Evolutionary conservation across 2,797 vertebrate genomes (phyloP).

Genomic region (Coilia nasus): DNA sequence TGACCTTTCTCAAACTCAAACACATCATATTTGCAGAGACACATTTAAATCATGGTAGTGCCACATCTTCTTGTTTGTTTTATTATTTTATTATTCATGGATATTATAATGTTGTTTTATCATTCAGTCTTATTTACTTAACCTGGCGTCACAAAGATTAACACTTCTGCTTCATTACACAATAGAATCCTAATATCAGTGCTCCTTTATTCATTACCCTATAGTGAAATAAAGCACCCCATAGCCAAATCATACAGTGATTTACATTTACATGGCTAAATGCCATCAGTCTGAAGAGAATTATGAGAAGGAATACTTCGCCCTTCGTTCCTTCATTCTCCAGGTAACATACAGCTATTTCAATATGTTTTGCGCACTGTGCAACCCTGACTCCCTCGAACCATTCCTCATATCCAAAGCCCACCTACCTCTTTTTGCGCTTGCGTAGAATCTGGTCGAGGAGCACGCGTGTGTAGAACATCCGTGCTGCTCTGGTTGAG

Average conservation of each 20-base stretch:
- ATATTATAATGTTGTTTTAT: too few species aligned
- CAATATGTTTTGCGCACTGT: neutral
- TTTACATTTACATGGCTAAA: neutral
- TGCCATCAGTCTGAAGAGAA: neutral
- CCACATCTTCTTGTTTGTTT: too few species aligned
- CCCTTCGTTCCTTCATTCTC: too few species aligned
- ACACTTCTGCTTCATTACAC: neutral
- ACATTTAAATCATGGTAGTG: too few species aligned
- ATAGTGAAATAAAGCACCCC: neutral
- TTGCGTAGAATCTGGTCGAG: neutral
- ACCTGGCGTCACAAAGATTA: neutral
- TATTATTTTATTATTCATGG: too few species aligned
- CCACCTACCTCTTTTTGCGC: constrained; percentile 22
- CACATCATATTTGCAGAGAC: too few species aligned
- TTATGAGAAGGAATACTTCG: neutral
- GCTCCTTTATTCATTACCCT: neutral
- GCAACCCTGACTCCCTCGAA: constrained; percentile 11
- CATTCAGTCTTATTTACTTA: neutral
- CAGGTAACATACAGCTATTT: neutral
- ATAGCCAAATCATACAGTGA: neutral
- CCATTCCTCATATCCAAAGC: neutral
- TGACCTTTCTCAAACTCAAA: too few species aligned
- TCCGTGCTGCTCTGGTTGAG: neutral
- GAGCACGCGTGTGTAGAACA: constrained; percentile 3
- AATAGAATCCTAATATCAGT: neutral